Conservation (phyloP, 2,888 invertebrate species). For the Tortricodes alternella region DNA sequence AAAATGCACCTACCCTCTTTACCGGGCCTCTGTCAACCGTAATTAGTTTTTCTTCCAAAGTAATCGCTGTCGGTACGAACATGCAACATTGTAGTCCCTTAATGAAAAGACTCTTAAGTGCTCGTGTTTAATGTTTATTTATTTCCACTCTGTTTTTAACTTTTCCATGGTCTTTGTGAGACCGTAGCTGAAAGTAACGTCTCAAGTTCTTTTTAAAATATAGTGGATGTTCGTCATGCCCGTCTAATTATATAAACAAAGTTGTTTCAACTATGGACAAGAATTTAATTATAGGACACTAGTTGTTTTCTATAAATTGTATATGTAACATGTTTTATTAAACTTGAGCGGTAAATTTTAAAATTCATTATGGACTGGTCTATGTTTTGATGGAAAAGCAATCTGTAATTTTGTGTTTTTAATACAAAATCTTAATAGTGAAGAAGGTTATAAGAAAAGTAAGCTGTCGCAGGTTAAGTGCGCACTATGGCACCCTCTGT, state of each 20-base stretch:
- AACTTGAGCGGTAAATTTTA: no score
- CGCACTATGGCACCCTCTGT: slow-evolving; percentile 64
- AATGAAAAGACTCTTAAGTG: slow-evolving; percentile 78
- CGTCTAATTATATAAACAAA: neutral
- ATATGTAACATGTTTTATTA: no score
- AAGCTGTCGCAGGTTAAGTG: slow-evolving; percentile 46
- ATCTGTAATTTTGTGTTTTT: no score
- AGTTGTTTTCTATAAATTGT: no score
- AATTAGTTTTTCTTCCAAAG: slow-evolving; percentile 74
- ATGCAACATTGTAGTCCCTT: slow-evolving; percentile 74
- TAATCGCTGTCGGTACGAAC: slow-evolving; percentile 69
- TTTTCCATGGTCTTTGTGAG: slow-evolving; percentile 16
- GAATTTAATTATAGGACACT: neutral
- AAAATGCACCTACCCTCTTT: slow-evolving; percentile 31
- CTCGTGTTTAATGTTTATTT: slow-evolving; percentile 75
- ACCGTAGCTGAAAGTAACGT: slow-evolving; percentile 19
- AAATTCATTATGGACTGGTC: no score
- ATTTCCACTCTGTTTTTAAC: slow-evolving; percentile 69
- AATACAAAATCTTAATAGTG: neutral
- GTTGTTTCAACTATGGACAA: neutral
- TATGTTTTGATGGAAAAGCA: no score
- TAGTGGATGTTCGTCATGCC: neutral
- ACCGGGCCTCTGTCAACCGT: slow-evolving; percentile 55
- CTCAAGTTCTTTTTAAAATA: slow-evolving; percentile 10
- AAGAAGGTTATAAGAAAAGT: neutral